A percentile compares a stretch with the other conserved stretches of the same genome.
Evolutionary conservation across 2,888 invertebrate species (phyloP).

Genomic region (Globia sparganii): DNA sequence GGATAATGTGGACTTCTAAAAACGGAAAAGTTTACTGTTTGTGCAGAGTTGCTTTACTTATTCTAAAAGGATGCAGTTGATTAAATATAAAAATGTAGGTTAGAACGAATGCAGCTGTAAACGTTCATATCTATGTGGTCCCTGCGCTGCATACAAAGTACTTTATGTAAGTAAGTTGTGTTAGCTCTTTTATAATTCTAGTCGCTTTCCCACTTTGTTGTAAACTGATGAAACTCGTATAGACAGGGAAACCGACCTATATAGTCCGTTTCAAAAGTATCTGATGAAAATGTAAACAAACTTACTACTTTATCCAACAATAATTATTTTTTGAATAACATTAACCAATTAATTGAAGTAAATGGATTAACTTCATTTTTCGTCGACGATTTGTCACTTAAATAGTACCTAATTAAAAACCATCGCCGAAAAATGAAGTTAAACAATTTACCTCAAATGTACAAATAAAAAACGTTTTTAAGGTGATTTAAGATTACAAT

Average conservation of each 20-base stretch:
- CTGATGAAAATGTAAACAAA: not conserved
- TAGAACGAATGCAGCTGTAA: not conserved
- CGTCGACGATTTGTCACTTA: not conserved
- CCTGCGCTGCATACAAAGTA: constrained; percentile 17
- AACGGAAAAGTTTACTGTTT: not conserved
- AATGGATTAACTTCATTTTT: not conserved
- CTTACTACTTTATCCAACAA: not conserved
- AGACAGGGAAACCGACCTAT: not conserved
- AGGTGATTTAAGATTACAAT: not conserved
- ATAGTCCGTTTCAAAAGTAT: not conserved
- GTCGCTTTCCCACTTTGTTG: not conserved
- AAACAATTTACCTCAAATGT: too few relatives aligned
- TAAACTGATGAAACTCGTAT: not conserved
- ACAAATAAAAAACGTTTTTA: not conserved
- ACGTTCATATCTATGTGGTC: constrained; percentile 6
- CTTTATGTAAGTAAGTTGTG: too few relatives aligned
- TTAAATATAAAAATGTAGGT: constrained; percentile 30
- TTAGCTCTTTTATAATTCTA: not conserved
- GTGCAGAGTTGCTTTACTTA: not conserved
- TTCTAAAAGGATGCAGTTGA: constrained; percentile 3
- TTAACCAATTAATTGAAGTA: too few relatives aligned
- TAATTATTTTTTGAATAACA: not conserved
- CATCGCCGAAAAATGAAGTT: not conserved
- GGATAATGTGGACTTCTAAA: not conserved
- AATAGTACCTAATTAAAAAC: not conserved